Conservation (phyloP, 1,140 invertebrate genomes). For the Anastrepha ludens region DNA sequence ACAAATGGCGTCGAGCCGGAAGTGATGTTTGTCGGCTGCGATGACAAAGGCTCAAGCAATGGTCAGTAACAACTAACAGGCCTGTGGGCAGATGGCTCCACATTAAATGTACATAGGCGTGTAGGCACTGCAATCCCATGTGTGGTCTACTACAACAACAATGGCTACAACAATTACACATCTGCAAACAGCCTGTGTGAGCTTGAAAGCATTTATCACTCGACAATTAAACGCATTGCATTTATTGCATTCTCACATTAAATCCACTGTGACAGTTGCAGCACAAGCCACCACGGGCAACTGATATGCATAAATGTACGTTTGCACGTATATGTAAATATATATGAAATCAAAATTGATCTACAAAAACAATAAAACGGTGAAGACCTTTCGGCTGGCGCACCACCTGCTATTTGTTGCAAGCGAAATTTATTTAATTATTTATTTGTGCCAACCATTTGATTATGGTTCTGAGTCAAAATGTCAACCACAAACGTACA, state of each 20-base stretch:
- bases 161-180: not conserved
- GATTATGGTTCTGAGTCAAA: constrained; percentile 45
- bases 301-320: too few relatives aligned
- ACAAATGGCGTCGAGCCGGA: constrained; percentile 49
- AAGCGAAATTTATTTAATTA: constrained; percentile 48
- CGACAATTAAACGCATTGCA: constrained; percentile 32
- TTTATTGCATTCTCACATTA: constrained; percentile 49
- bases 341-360: constrained; percentile 43
- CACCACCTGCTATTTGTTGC: not conserved
- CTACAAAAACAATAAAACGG: constrained; percentile 7
- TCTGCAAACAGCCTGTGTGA: not conserved
- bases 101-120: not conserved
- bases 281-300: too few relatives aligned
- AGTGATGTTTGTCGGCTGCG: constrained; percentile 44
- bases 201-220: constrained; percentile 39
- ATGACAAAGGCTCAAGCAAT: constrained; percentile 25
- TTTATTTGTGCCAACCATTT: constrained; percentile 39
- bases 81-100: not conserved
- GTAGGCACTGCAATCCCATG: not conserved
- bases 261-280: not conserved
- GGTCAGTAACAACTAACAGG: constrained; percentile 23
- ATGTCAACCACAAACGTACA: constrained; percentile 6
- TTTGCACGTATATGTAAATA: too few relatives aligned
- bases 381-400: constrained; percentile 9
- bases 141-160: constrained; percentile 20